These are phyloP conservation scores for Neopelma chrysocephalum DNA, from an alignment of 2,797 vertebrate species.

Conservation along the genomic window DNA sequence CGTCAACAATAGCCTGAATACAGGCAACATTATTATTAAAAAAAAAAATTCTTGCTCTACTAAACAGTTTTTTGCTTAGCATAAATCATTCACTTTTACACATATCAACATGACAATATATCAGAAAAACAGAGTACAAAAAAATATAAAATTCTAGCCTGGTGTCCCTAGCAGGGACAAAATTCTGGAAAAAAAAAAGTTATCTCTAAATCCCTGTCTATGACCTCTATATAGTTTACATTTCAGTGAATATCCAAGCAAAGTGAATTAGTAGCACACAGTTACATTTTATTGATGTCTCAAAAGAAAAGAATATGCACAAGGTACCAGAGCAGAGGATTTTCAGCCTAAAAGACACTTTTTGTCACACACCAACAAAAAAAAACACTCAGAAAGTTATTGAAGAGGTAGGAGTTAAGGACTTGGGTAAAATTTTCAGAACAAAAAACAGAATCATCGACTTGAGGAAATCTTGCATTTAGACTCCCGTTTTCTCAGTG, in stretches of 20 bases:
- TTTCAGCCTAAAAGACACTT: neutral
- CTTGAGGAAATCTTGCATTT: neutral
- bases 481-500: neutral
- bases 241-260: neutral
- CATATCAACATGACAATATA: neutral
- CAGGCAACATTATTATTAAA: neutral
- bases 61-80: neutral
- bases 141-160: neutral
- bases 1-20: fast-evolving
- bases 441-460: neutral
- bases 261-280: neutral
- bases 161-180: neutral
- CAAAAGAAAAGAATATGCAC: neutral
- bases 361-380: neutral
- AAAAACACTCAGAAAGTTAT: neutral
- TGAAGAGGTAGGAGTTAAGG: neutral
- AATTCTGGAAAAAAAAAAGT: neutral
- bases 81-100: neutral
- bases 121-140: neutral
- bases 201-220: neutral
- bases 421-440: neutral
- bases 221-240: neutral
- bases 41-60: neutral
- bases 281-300: neutral
- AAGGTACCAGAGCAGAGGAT: neutral